Base-by-base conservation (phyloP, 2,113 vertebrate species). In the Podocnemis expansa region DNA sequence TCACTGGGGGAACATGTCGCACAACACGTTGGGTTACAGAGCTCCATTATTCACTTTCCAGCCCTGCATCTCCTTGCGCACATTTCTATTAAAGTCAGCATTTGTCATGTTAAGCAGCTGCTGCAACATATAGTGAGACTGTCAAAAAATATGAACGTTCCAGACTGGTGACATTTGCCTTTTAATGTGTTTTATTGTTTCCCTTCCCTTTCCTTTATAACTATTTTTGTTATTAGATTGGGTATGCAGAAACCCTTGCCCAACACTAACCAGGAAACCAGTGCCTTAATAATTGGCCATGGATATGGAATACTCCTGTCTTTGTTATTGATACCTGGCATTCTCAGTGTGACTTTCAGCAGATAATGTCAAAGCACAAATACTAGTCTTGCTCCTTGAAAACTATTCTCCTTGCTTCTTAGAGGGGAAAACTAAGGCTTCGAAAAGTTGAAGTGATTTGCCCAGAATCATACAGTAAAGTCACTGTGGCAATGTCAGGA, bases 101-200 rank as follows among this genome's bases (percentile, higher is more conserved):
- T 97, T 97, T 97, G 96, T 97, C 97, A 97, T 22, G 92, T 95
- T 98, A 97, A 98, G 93, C 96, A 97, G 97, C 96, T 98, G 96
- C 83, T 95, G 86, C 41, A 96, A 95, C 96, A 95, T 58, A 95
- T 96, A 98, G 95, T 93, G 91, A 89, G 96, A 96, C 95, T 13
- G 38, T 91, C 95, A 87, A 93, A 93, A 97, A 97, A 97, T 21
- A 94, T 0, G 52, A 97, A 84, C 60, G 13, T 49, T 91, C 97
- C 94, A 86, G 96, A 97, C 92, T 56, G 78, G 95, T 75, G 11
- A 92, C 87, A 89, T 95, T 98, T 97, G 89, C 93, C 87, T 96
- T 94, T 94, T 91, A 67, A 90, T 89, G 88, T 45, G 88, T 93
- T 96, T 96, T 91, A 89, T 84, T 91, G 91, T 94, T 91, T 96